phyloP scores from a whole-genome alignment of 2,888 invertebrate species.

The Caenorhabditis sp. region DNA sequence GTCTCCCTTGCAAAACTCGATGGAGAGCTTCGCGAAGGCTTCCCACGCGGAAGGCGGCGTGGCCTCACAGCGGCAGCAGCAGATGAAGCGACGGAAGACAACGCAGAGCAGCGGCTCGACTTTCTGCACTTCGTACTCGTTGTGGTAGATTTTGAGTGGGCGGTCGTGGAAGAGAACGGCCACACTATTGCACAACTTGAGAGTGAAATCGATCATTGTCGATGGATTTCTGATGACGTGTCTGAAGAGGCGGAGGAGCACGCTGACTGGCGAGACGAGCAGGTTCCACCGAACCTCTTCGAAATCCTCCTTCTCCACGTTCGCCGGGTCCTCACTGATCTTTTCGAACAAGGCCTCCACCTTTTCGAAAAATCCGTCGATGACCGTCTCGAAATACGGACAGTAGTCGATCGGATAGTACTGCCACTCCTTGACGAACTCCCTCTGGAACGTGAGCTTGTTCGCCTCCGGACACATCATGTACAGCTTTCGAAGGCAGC shows the following conservation, averaged over 20 bases:
- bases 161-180: neutral
- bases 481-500: neutral
- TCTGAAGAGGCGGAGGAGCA: neutral
- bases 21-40: neutral
- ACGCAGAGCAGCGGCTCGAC: neutral
- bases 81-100: conserved; percentile 6
- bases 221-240: neutral
- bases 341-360: neutral
- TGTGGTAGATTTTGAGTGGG: conserved; percentile 18
- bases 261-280: conserved; percentile 12
- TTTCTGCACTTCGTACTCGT: neutral
- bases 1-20: neutral
- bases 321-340: neutral
- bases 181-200: neutral
- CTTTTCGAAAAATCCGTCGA: neutral
- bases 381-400: conserved; percentile 25
- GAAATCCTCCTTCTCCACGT: neutral
- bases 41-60: neutral
- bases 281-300: conserved; percentile 2
- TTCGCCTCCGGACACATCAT: conserved; percentile 8
- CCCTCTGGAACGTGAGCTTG: conserved; percentile 3
- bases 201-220: neutral
- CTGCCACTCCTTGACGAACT: conserved; percentile 33
- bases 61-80: neutral
- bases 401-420: conserved; percentile 11